These are phyloP conservation scores for Drosophila prolongata DNA, from an alignment of 2,888 invertebrate species.

Conservation along the genomic window DNA sequence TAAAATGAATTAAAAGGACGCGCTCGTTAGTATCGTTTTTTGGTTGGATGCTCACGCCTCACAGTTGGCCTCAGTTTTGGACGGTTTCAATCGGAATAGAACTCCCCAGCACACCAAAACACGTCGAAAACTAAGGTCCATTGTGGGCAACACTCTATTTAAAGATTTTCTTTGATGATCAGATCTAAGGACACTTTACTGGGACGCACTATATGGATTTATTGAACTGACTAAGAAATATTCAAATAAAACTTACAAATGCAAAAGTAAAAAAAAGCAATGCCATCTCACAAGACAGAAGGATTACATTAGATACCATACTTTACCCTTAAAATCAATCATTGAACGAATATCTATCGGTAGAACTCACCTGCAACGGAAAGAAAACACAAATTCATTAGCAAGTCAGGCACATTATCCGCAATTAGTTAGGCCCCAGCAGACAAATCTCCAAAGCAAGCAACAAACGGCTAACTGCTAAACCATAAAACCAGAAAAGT, in stretches of 20 bases:
- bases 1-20: constrained; percentile 12
- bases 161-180: background rate
- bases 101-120: constrained; percentile 84
- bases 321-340: constrained; percentile 17
- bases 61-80: constrained; percentile 85
- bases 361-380: constrained; percentile 43
- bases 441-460: constrained; percentile 21
- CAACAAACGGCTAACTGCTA: constrained; percentile 5
- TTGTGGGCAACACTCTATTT: constrained; percentile 56
- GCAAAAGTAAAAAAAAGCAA: constrained; percentile 3
- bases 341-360: constrained; percentile 1
- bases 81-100: constrained; percentile 85
- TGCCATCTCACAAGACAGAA: background rate
- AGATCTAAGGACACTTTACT: constrained; percentile 27
- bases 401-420: constrained; percentile 18
- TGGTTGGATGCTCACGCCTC: constrained; percentile 58
- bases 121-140: constrained; percentile 85
- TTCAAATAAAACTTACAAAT: background rate
- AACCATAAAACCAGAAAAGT: constrained; percentile 21
- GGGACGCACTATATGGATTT: constrained; percentile 4
- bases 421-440: constrained; percentile 9
- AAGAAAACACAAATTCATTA: constrained; percentile 20
- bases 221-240: background rate
- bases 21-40: constrained; percentile 20
- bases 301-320: background rate